phyloP scores from a whole-genome alignment of 2,113 vertebrate species.

The Trogon melanurus region DNA sequence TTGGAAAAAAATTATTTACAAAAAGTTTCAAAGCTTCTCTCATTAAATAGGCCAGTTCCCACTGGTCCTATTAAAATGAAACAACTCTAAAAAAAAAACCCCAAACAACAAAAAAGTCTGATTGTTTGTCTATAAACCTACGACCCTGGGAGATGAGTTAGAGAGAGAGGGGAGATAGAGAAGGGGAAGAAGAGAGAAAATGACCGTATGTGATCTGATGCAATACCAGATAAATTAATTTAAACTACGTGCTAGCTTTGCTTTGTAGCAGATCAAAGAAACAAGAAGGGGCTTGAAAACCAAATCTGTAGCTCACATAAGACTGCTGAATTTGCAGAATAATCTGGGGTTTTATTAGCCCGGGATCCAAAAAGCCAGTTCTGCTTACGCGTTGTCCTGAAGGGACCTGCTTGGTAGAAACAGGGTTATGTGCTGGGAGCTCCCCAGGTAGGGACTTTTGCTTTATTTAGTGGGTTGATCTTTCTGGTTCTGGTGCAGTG shows the following conservation, averaged over 20 bases:
- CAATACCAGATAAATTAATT: neutral
- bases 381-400: neutral
- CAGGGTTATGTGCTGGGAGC: neutral
- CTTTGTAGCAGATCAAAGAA: constrained; percentile 17
- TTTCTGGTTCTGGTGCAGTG: neutral
- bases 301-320: neutral
- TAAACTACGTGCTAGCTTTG: neutral
- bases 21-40: constrained; percentile 19
- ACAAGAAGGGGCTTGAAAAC: neutral
- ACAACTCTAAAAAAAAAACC: neutral
- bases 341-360: neutral
- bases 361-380: neutral
- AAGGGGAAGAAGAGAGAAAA: neutral
- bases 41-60: constrained; percentile 21
- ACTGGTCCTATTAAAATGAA: constrained; percentile 28
- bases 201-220: neutral
- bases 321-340: neutral
- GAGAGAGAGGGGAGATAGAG: neutral
- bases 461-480: neutral
- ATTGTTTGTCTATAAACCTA: neutral
- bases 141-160: neutral
- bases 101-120: neutral
- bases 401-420: neutral
- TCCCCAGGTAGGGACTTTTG: neutral
- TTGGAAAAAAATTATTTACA: neutral